Conservation (phyloP, 1,140 invertebrate species). For the Pinna nobilis region DNA sequence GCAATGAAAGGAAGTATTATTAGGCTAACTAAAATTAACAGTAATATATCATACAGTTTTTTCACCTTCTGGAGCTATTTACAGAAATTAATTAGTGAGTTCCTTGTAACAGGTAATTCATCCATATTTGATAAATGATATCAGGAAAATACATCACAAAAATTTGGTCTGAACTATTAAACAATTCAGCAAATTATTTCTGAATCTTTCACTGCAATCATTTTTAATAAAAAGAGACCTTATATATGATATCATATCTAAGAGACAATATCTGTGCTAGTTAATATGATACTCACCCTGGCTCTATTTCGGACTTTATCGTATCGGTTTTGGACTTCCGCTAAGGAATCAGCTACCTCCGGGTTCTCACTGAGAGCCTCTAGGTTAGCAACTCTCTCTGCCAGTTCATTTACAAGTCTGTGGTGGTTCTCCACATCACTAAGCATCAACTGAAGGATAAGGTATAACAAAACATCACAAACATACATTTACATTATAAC, state of each 20-base stretch:
- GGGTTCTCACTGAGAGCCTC: slow-evolving; percentile 64
- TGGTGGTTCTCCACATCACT: slow-evolving; percentile 67
- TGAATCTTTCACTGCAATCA: no score
- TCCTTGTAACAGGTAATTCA: no score
- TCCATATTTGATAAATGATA: no score
- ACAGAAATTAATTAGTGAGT: neutral
- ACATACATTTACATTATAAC: neutral
- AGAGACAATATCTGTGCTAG: no score
- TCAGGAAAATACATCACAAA: no score
- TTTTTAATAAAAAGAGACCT: no score
- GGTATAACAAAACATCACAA: slow-evolving; percentile 3
- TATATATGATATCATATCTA: no score
- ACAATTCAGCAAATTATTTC: no score
- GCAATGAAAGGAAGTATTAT: no score
- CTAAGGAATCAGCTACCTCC: slow-evolving; percentile 56
- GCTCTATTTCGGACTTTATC: slow-evolving; percentile 53
- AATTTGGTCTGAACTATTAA: no score
- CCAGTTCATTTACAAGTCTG: slow-evolving; percentile 66
- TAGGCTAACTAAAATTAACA: neutral
- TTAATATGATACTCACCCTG: slow-evolving; percentile 56
- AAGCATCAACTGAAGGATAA: slow-evolving; percentile 61
- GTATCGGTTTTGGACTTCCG: slow-evolving; percentile 62
- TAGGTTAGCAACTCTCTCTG: slow-evolving; percentile 81
- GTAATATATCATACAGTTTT: neutral
- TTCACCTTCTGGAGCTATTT: neutral